A percentile compares a stretch with the other conserved stretches of the same genome.
Evolutionary conservation across 2,888 invertebrate genomes (phyloP).

Genomic region (Cyrtodaria siliqua): DNA sequence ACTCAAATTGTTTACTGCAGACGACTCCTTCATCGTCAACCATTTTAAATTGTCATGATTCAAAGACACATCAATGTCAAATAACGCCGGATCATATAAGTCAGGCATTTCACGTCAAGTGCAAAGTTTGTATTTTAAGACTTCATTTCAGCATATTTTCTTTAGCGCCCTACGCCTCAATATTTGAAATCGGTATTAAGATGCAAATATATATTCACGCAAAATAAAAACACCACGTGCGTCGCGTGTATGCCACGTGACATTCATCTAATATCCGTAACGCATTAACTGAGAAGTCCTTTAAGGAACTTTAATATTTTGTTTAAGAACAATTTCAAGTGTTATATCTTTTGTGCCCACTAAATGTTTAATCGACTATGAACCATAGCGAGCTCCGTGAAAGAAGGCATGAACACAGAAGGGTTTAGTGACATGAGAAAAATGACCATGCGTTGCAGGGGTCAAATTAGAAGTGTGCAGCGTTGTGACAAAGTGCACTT

Average conservation of each 20-base stretch:
- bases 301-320: constrained; percentile 56
- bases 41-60: too few relatives aligned
- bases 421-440: constrained; percentile 42
- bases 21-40: too few relatives aligned
- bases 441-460: constrained; percentile 43
- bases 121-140: background rate
- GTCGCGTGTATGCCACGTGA: constrained; percentile 58
- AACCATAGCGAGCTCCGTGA: constrained; percentile 22
- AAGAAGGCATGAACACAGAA: constrained; percentile 27
- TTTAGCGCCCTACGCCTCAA: background rate
- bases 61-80: too few relatives aligned
- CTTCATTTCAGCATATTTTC: constrained; percentile 2
- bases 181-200: constrained; percentile 1
- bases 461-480: constrained; percentile 24
- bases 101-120: background rate
- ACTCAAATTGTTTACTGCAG: too few relatives aligned
- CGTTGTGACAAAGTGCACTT: constrained; percentile 1
- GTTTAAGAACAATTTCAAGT: constrained; percentile 56
- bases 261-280: constrained; percentile 62
- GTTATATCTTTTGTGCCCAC: constrained; percentile 63
- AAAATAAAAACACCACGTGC: constrained; percentile 15
- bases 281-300: constrained; percentile 35
- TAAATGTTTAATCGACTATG: constrained; percentile 57
- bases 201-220: constrained; percentile 12
- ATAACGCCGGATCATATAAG: too few relatives aligned